These are phyloP conservation scores for Hemicentrotus pulcherrimus DNA, from an alignment of 35 echinoderm and acorn worm genomes.

Conservation along the genomic window DNA sequence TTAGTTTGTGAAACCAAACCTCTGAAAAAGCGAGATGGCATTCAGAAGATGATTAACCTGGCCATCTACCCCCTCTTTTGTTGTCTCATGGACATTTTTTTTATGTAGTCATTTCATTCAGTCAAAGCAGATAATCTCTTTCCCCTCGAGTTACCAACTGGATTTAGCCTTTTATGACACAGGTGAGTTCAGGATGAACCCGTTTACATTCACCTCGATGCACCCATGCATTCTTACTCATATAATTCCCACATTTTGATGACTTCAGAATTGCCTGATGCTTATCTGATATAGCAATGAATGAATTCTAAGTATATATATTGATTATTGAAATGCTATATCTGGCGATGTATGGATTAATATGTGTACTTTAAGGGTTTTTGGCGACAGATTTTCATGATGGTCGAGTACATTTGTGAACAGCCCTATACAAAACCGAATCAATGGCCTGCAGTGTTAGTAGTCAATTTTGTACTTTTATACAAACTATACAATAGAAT, in stretches of 20 bases:
- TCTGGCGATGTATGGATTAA: no score
- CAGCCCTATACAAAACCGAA: background rate
- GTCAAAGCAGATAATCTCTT: background rate
- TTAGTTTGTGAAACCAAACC: background rate
- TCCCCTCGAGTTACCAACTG: background rate
- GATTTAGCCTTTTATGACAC: background rate
- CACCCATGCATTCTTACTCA: no score
- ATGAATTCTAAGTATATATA: no score
- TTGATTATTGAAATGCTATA: no score
- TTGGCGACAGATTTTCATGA: background rate
- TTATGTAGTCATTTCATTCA: no score
- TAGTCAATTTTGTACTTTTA: background rate
- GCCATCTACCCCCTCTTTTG: background rate
- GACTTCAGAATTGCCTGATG: no score
- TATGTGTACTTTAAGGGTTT: no score
- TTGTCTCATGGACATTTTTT: conserved; percentile 2
- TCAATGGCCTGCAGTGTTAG: background rate
- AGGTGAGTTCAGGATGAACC: background rate
- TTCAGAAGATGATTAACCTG: background rate
- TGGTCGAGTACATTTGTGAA: background rate
- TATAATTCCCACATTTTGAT: no score
- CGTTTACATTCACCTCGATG: background rate
- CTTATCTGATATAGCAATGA: no score
- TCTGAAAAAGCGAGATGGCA: background rate
- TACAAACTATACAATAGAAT: background rate